Evolutionary conservation across 1,140 invertebrate species (phyloP).

Genomic region (Psix sp.): DNA sequence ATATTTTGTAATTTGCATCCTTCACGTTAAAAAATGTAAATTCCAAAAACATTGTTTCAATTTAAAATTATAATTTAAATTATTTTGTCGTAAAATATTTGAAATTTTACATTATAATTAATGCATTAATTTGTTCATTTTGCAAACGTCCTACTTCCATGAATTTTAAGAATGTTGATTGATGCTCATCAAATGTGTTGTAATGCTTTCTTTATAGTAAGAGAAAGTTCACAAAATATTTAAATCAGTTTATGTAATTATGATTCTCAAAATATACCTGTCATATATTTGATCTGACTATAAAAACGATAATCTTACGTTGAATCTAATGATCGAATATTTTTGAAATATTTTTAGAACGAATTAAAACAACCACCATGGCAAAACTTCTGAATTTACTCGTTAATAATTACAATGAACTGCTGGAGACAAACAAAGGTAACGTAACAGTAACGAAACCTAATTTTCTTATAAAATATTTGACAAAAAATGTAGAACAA

Average conservation of each 20-base stretch:
- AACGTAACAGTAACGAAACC: slow-evolving; percentile 44
- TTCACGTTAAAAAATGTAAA: too few species aligned
- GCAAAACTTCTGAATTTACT: slow-evolving; percentile 74
- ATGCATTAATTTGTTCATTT: neutral
- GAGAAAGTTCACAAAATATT: slow-evolving; percentile 18
- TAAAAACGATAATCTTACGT: neutral
- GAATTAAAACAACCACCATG: slow-evolving; percentile 65
- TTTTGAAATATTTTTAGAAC: too few species aligned
- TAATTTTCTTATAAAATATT: slow-evolving; percentile 2
- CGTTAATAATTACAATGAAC: slow-evolving; percentile 78
- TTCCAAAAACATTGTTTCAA: too few species aligned
- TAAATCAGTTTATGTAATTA: slow-evolving; percentile 15
- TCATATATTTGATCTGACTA: neutral
- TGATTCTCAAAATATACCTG: neutral
- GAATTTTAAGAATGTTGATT: neutral
- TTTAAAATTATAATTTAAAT: too few species aligned
- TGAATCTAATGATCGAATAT: too few species aligned
- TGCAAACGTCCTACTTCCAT: neutral
- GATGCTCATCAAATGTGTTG: slow-evolving; percentile 4
- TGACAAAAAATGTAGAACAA: slow-evolving; percentile 41
- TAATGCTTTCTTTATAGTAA: slow-evolving; percentile 18
- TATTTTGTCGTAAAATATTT: neutral
- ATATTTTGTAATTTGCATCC: too few species aligned
- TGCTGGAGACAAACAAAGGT: slow-evolving; percentile 77
- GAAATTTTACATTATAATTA: too few species aligned